These are phyloP conservation scores for Coptotermes formosanus DNA, from an alignment of 1,140 invertebrate species.

Conservation along the genomic window DNA sequence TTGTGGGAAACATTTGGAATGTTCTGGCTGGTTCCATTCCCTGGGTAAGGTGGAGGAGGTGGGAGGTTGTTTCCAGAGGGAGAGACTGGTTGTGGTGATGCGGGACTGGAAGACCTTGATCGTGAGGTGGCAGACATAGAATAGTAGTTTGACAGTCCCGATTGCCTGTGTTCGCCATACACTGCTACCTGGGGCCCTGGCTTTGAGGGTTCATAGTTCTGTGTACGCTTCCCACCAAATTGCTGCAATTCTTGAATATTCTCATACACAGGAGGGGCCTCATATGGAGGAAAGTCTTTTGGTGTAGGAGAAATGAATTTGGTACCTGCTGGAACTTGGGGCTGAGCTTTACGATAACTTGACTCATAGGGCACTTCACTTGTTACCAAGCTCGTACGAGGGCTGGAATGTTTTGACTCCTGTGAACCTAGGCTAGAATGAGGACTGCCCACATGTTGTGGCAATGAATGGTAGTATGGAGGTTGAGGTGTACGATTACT, in stretches of 20 bases:
- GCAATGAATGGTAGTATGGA: constrained; percentile 61
- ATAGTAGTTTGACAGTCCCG: constrained; percentile 21
- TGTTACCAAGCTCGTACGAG: constrained; percentile 49
- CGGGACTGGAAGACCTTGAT: not conserved
- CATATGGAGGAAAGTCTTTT: constrained; percentile 55
- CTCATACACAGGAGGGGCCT: constrained; percentile 67
- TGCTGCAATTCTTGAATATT: constrained; percentile 59
- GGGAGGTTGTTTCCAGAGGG: constrained; percentile 33
- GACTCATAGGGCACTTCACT: constrained; percentile 49
- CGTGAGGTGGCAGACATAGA: constrained; percentile 38
- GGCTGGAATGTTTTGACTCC: constrained; percentile 55
- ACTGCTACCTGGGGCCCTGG: constrained; percentile 52
- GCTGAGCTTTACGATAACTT: constrained; percentile 62
- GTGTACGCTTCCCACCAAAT: constrained; percentile 38
- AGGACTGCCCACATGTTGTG: constrained; percentile 44
- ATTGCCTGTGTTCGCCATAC: constrained; percentile 22
- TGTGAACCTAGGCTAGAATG: constrained; percentile 53
- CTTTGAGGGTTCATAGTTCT: constrained; percentile 47
- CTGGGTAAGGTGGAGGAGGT: constrained; percentile 42
- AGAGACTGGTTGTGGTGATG: not conserved
- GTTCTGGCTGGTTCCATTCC: constrained; percentile 21
- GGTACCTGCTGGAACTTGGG: constrained; percentile 64
- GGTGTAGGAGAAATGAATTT: constrained; percentile 47
- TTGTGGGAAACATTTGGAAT: not conserved
- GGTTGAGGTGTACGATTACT: constrained; percentile 50